These are phyloP conservation scores for Ferrisia virgata DNA, from an alignment of 2,888 invertebrate species.

Conservation along the genomic window DNA sequence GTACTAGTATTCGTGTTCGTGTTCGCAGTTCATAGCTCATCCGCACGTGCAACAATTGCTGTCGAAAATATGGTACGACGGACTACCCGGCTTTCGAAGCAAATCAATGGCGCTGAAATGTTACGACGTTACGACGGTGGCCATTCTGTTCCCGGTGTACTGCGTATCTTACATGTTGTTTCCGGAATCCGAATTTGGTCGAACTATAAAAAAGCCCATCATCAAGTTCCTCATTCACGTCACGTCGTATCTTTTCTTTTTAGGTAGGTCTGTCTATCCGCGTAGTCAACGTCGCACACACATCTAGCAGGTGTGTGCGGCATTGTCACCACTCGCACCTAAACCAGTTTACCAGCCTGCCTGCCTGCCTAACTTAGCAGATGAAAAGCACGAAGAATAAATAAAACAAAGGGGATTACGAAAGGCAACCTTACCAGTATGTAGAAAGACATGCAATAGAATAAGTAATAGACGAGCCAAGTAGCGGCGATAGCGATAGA, in stretches of 20 bases:
- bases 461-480: no score
- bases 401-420: no score
- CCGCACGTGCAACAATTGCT: slow-evolving; percentile 90
- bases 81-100: slow-evolving; percentile 87
- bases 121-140: slow-evolving; percentile 70
- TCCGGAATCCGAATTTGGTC: slow-evolving; percentile 75
- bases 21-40: slow-evolving; percentile 82
- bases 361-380: no score
- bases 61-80: slow-evolving; percentile 92
- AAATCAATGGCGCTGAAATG: slow-evolving; percentile 71
- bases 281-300: neutral
- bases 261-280: slow-evolving; percentile 66
- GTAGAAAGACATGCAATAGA: no score
- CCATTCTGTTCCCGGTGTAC: slow-evolving; percentile 81
- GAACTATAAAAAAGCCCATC: slow-evolving; percentile 86
- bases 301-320: no score
- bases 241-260: slow-evolving; percentile 87
- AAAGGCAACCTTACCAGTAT: no score
- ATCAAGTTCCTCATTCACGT: slow-evolving; percentile 96
- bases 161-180: slow-evolving; percentile 80
- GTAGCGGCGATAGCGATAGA: no score
- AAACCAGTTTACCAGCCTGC: no score
- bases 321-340: no score
- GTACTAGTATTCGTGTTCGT: no score
- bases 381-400: no score